Percentiles rank a stretch among this genome's conserved stretches.
phyloP scores from a whole-genome alignment of 2,113 vertebrate species.

The Tinamus guttatus region DNA sequence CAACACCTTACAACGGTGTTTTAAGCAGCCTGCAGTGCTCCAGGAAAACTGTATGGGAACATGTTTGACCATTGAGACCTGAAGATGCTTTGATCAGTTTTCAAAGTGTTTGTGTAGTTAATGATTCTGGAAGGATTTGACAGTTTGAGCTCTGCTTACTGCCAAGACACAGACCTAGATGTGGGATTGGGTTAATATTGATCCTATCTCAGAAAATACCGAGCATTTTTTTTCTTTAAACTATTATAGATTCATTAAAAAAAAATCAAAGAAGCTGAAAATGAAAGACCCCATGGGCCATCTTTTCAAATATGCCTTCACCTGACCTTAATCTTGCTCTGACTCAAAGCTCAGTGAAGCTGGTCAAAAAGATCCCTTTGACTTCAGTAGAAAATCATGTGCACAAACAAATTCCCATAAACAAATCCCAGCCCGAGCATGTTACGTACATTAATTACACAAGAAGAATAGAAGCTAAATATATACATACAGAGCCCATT shows the following conservation, averaged over 20 bases:
- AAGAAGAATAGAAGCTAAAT: constrained; percentile 31
- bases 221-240: constrained; percentile 8
- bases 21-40: not conserved
- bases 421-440: not conserved
- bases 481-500: not conserved
- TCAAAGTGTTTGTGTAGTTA: constrained; percentile 45
- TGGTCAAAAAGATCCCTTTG: not conserved
- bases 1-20: not conserved
- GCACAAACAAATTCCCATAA: not conserved
- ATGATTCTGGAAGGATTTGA: constrained; percentile 40
- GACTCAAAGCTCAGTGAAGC: constrained; percentile 11
- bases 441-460: not conserved
- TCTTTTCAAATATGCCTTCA: constrained; percentile 8
- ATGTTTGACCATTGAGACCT: not conserved
- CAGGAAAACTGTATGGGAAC: not conserved
- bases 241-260: constrained; percentile 26
- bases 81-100: constrained; percentile 54
- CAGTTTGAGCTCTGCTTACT: constrained; percentile 31
- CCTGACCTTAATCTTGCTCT: constrained; percentile 27
- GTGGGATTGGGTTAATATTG: constrained; percentile 49
- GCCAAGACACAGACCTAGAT: constrained; percentile 28
- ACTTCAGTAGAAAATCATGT: not conserved
- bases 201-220: constrained; percentile 45
- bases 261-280: constrained; percentile 45
- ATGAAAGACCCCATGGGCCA: not conserved